Conservation (phyloP, 23 tunicate species). For the Ciona savignyi region DNA sequence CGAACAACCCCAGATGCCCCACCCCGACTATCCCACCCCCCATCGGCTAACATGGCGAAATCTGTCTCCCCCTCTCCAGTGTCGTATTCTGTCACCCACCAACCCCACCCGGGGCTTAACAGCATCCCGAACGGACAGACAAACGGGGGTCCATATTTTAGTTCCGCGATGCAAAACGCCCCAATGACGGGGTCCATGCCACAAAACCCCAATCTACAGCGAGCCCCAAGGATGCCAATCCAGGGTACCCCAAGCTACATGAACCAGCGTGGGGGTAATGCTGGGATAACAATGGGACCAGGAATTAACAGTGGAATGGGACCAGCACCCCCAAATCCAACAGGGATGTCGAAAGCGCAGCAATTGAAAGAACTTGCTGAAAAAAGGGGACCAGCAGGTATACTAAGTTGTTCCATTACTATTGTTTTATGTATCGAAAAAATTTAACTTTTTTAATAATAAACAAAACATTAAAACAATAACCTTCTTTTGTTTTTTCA, state of each 20-base stretch:
- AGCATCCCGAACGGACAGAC: conserved; percentile 14
- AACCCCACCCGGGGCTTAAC: conserved; percentile 36
- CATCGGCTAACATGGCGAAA: conserved; percentile 12
- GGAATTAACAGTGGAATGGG: neutral
- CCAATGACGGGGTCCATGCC: conserved; percentile 7
- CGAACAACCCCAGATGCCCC: conserved; percentile 9
- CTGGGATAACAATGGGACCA: neutral
- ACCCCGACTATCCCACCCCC: conserved; percentile 23
- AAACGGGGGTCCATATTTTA: neutral
- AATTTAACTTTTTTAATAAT: neutral
- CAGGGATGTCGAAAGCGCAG: conserved; percentile 19
- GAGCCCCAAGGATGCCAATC: conserved; percentile 11
- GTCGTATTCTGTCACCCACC: conserved; percentile 54
- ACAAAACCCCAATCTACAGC: conserved; percentile 9
- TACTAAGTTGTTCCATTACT: neutral
- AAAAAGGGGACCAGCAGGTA: conserved; percentile 2
- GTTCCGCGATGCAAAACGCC: conserved; percentile 11
- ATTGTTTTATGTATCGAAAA: neutral
- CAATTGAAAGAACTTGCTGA: conserved; percentile 31
- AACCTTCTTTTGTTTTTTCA: neutral
- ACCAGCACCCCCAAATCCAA: neutral
- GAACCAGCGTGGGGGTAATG: neutral
- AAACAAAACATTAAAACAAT: neutral
- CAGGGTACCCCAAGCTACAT: neutral
- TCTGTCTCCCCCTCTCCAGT: conserved; percentile 42